Evolutionary conservation across 2,888 invertebrate genomes (phyloP).

Genomic region (Camptogramma bilineatum): DNA sequence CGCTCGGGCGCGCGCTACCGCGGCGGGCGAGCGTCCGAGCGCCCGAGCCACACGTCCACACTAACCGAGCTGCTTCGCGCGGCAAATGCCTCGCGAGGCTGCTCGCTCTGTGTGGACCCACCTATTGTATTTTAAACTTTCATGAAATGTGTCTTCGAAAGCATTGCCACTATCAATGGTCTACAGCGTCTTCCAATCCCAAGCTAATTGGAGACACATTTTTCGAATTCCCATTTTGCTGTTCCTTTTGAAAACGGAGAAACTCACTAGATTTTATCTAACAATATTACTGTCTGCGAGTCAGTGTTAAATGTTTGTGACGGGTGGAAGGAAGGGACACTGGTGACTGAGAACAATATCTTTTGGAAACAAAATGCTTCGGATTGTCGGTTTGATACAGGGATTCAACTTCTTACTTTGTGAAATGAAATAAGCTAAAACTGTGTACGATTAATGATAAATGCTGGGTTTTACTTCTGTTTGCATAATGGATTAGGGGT

Average conservation of each 20-base stretch:
- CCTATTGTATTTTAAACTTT: not conserved
- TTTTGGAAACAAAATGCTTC: constrained; percentile 43
- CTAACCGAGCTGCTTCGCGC: too few species aligned
- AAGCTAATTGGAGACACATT: constrained; percentile 32
- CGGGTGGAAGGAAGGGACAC: constrained; percentile 58
- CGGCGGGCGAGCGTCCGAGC: too few species aligned
- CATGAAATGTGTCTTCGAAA: constrained; percentile 5
- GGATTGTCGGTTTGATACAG: constrained; percentile 14
- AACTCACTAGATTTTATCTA: constrained; percentile 64
- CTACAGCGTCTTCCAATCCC: constrained; percentile 18
- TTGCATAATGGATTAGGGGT: too few species aligned
- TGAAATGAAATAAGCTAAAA: not conserved
- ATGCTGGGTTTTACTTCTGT: too few species aligned
- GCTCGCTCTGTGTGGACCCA: too few species aligned
- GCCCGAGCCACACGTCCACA: too few species aligned
- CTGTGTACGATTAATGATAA: not conserved
- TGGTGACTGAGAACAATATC: constrained; percentile 57
- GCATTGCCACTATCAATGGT: constrained; percentile 15
- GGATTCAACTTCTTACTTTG: constrained; percentile 14
- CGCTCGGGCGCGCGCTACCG: too few species aligned
- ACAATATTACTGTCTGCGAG: constrained; percentile 67
- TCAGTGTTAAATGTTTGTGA: constrained; percentile 71
- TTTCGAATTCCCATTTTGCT: constrained; percentile 32
- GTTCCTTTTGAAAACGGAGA: constrained; percentile 28
- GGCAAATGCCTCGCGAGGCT: too few species aligned